These are phyloP conservation scores for Tauraco hartlaubi DNA, from an alignment of 2,797 vertebrate species.

Conservation along the genomic window DNA sequence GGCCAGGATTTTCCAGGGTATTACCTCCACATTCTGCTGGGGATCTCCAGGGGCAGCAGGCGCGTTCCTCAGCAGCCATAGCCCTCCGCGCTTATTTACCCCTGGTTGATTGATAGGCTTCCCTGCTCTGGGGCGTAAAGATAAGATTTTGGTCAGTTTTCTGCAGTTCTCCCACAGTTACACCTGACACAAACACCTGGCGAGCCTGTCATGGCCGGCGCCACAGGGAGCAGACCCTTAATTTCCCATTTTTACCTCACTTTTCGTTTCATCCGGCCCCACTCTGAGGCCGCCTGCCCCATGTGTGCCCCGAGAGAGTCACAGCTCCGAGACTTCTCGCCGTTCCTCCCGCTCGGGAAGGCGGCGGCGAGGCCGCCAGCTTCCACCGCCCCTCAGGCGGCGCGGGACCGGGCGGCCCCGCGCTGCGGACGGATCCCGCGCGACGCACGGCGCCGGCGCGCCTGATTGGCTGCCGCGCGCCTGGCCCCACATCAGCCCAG, in stretches of 20 bases:
- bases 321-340: not conserved
- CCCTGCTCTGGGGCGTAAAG: too few relatives aligned
- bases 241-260: not conserved
- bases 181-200: not conserved
- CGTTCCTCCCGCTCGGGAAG: not conserved
- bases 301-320: not conserved
- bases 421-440: conserved; percentile 52
- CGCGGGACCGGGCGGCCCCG: not conserved
- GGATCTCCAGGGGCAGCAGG: not conserved
- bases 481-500: conserved; percentile 90
- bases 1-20: rapidly evolving
- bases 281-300: not conserved
- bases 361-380: rapidly evolving
- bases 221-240: rapidly evolving
- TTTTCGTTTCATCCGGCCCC: not conserved
- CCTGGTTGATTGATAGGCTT: rapidly evolving
- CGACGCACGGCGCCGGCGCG: not conserved
- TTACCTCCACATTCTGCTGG: rapidly evolving
- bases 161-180: not conserved
- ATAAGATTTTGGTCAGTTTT: not conserved
- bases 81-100: rapidly evolving
- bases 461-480: conserved; percentile 68
- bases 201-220: rapidly evolving
- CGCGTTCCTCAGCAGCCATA: not conserved
- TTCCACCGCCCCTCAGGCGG: not conserved